phyloP scores from a whole-genome alignment of 2,888 invertebrate genomes.

The Drosophila colorata region DNA sequence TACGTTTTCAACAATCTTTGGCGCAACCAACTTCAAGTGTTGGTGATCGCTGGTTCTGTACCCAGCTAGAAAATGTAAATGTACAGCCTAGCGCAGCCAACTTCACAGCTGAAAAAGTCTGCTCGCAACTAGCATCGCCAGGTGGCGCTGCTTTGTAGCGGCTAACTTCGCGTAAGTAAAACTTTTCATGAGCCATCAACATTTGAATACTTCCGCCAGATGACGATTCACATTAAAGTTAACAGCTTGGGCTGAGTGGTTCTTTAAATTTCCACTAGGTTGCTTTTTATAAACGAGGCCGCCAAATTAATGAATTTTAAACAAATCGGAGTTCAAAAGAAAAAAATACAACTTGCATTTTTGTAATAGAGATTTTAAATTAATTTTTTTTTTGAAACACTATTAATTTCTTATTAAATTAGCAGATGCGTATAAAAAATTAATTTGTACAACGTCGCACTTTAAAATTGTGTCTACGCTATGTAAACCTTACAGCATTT shows the following conservation, averaged over 20 bases:
- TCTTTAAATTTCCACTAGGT: background rate
- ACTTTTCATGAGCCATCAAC: background rate
- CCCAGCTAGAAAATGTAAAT: background rate
- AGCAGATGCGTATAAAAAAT: background rate
- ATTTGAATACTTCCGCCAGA: background rate
- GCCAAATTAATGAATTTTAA: background rate
- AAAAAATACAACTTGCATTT: no score
- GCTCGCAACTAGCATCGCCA: background rate
- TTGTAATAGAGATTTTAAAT: no score
- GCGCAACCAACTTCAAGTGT: background rate
- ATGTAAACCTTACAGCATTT: conserved; percentile 17
- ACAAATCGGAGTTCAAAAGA: background rate
- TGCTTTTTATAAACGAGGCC: background rate
- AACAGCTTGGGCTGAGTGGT: background rate
- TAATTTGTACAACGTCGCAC: background rate
- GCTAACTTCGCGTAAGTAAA: no score
- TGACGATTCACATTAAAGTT: background rate
- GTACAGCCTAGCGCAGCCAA: conserved; percentile 5
- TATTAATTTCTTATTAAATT: background rate
- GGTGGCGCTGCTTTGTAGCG: background rate
- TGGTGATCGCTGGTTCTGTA: background rate
- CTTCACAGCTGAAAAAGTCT: background rate
- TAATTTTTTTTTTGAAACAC: no score
- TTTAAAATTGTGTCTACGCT: background rate
- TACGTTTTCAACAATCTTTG: background rate